Evolutionary conservation across 1,140 invertebrate species (phyloP), one percentile per base, ranked within the genome.

Genomic region (Calephelis virginiensis): DNA sequence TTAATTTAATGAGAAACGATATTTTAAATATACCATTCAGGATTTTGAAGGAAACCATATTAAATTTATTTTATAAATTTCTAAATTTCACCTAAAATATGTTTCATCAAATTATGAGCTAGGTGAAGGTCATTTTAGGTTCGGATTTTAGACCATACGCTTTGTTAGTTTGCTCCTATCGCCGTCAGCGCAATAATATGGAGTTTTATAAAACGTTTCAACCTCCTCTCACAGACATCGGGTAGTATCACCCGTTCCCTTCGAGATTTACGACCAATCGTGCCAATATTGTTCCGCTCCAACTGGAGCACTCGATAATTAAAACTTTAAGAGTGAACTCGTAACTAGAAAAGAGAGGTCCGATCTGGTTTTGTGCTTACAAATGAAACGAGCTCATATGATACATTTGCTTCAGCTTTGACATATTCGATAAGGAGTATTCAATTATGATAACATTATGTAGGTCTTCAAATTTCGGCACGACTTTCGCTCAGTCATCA

Each of bases 251-350:
- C 61, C 69, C 61, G 47, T 61, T 69, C 60, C 49, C 64, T 50
- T 59, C 61, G n/a, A n/a, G n/a, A n/a, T n/a, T n/a, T n/a, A n/a
- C n/a, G n/a, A n/a, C n/a, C n/a, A n/a, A 70, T 70, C 61, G 69
- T 13, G 64, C 40, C 64, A 66, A 64, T 70, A 70, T 70, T 70
- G 69, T 53, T 37, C 48, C 46, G 53, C 68, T 65, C 12, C 61
- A 46, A 38, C 61, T 63, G 48, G 60, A 64, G 37, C 50, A 40
- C 46, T 66, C 47, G 37, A 66, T 70, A 69, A 69, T 66, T 69
- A 70, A 64, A 67, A 70, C 65, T 70, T 67, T 49, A n/a, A 40
- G 53, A 59, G 63, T 64, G 63, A 13, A 28, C 40, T 64, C 40
- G 62, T 38, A 64, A 68, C 43, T 47, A 45, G 66, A 46, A 56